These are phyloP conservation scores for Hyperoodon ampullatus DNA, from an alignment of 2,113 vertebrate species.

Conservation along the genomic window DNA sequence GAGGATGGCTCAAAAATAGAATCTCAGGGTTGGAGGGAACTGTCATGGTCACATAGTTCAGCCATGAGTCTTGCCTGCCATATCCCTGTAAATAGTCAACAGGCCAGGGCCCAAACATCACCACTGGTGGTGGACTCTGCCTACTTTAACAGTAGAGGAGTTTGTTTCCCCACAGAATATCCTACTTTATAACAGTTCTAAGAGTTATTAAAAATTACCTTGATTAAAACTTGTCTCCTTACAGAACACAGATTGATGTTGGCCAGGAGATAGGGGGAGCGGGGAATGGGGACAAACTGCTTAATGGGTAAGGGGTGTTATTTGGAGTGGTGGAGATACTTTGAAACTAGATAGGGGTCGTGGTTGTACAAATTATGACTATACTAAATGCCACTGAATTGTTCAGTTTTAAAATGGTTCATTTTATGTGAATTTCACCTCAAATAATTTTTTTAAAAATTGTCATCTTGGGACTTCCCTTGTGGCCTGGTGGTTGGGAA, in stretches of 20 bases:
- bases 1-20: conserved; percentile 43
- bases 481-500: too few species aligned
- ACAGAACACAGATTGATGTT: neutral
- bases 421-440: conserved; percentile 32
- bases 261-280: neutral
- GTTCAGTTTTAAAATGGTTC: neutral
- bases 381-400: conserved; percentile 20
- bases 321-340: neutral
- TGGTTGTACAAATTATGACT: neutral
- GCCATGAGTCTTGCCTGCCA: neutral
- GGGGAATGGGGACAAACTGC: neutral
- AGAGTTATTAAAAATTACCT: conserved; percentile 23
- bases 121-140: neutral
- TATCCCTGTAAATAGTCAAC: neutral
- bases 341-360: neutral
- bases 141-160: neutral
- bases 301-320: neutral
- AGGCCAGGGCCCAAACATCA: neutral
- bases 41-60: neutral
- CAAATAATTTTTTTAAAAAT: neutral
- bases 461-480: neutral
- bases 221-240: neutral
- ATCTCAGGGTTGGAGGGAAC: conserved; percentile 12
- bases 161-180: conserved; percentile 25
- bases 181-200: neutral